phyloP scores from a whole-genome alignment of 2,888 invertebrate genomes.

The Drosophila planitibia region DNA sequence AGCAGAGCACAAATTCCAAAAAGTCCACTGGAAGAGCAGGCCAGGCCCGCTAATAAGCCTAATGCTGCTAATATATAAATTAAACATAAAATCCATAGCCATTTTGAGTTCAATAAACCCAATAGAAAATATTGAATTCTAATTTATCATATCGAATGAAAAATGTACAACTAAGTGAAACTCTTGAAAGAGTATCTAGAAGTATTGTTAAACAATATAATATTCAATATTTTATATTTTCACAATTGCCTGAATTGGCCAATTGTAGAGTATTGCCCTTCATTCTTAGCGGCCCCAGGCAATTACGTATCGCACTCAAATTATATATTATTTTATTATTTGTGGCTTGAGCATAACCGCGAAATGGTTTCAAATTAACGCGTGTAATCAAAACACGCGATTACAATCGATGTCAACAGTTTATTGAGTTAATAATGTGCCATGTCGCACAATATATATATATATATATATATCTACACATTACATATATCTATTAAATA shows the following conservation, averaged over 20 bases:
- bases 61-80: slow-evolving; percentile 27
- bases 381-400: slow-evolving; percentile 16
- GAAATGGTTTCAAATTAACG: slow-evolving; percentile 39
- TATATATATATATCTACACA: neutral
- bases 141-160: neutral
- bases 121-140: neutral
- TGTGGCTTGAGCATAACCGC: slow-evolving; percentile 1
- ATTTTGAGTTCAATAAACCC: slow-evolving; percentile 24
- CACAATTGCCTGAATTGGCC: neutral
- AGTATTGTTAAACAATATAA: neutral
- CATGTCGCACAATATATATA: neutral
- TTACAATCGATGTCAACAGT: slow-evolving; percentile 21
- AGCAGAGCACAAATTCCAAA: neutral
- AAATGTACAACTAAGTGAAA: neutral
- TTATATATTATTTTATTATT: neutral
- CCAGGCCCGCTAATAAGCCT: slow-evolving; percentile 4
- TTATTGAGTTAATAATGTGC: slow-evolving; percentile 20
- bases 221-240: neutral
- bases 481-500: neutral
- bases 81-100: slow-evolving; percentile 7
- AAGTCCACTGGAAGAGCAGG: neutral
- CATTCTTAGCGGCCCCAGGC: neutral
- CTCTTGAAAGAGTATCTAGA: neutral
- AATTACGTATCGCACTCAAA: neutral
- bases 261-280: slow-evolving; percentile 5